These are phyloP conservation scores for Choristoneura fumiferana DNA, from an alignment of 1,140 invertebrate species.

Conservation along the genomic window DNA sequence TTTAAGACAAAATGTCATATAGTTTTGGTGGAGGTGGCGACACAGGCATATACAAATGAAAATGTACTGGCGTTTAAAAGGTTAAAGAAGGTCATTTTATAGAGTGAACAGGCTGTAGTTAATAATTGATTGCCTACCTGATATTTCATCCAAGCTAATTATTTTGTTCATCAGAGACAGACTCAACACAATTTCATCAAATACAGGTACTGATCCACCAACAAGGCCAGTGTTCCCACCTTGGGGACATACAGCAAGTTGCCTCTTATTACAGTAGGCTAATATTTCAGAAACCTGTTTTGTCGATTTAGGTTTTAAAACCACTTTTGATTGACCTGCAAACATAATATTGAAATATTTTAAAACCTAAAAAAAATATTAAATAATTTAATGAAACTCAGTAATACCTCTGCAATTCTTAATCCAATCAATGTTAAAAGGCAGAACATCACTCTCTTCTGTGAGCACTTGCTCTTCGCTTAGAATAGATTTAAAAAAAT, in stretches of 20 bases:
- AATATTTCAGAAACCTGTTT: conserved; percentile 93
- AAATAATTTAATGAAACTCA: no score
- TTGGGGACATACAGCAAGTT: conserved; percentile 95
- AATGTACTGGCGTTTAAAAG: no score
- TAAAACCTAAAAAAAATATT: no score
- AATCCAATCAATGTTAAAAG: conserved; percentile 96
- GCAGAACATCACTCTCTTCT: conserved; percentile 86
- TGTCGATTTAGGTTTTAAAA: conserved; percentile 91
- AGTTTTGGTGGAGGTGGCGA: no score
- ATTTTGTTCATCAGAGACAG: conserved; percentile 93
- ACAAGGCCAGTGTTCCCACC: conserved; percentile 97
- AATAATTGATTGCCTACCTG: conserved; percentile 79
- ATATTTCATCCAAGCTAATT: conserved; percentile 88
- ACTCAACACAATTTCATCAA: conserved; percentile 97
- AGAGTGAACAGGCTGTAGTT: no score
- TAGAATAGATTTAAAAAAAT: conserved; percentile 86
- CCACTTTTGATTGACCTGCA: conserved; percentile 84
- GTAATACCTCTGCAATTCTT: conserved; percentile 90
- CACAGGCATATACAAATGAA: no score
- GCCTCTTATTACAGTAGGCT: conserved; percentile 89
- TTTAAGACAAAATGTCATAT: no score
- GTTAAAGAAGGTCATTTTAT: no score
- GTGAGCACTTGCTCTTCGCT: conserved; percentile 85
- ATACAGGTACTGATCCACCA: conserved; percentile 95
- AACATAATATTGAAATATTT: no score